A percentile compares a stretch with the other conserved stretches of the same genome.
These are phyloP conservation scores for Tortricodes alternella DNA, from an alignment of 2,888 invertebrate species.

Conservation along the genomic window DNA sequence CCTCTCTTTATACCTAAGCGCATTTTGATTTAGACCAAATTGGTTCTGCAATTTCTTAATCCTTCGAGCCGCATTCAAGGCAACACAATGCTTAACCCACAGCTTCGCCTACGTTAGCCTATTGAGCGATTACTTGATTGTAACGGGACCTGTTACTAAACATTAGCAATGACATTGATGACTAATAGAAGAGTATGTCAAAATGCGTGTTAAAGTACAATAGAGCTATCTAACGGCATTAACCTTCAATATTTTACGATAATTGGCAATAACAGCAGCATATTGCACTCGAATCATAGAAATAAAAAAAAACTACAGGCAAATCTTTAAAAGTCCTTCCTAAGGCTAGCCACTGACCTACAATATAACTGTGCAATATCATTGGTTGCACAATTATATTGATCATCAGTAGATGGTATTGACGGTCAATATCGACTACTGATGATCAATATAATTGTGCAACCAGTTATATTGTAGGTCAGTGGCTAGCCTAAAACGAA, in stretches of 20 bases:
- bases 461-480: no score
- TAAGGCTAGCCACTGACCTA: no score
- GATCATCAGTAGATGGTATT: no score
- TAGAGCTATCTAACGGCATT: background rate
- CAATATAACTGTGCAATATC: no score
- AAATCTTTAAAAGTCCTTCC: no score
- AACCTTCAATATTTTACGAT: background rate
- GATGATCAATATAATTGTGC: no score
- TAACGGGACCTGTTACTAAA: background rate
- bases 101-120: slow-evolving; percentile 4
- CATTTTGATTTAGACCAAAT: slow-evolving; percentile 26
- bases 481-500: no score
- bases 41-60: slow-evolving; percentile 19
- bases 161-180: background rate
- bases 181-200: background rate
- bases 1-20: no score
- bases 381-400: no score
- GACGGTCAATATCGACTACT: no score
- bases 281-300: no score
- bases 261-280: background rate
- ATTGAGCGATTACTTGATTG: background rate
- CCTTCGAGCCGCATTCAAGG: slow-evolving; percentile 5
- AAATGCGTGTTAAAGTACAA: background rate
- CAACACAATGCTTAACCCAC: slow-evolving; percentile 13
- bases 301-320: no score